phyloP scores from a whole-genome alignment of 2,797 vertebrate species.

The Pterois miles region DNA sequence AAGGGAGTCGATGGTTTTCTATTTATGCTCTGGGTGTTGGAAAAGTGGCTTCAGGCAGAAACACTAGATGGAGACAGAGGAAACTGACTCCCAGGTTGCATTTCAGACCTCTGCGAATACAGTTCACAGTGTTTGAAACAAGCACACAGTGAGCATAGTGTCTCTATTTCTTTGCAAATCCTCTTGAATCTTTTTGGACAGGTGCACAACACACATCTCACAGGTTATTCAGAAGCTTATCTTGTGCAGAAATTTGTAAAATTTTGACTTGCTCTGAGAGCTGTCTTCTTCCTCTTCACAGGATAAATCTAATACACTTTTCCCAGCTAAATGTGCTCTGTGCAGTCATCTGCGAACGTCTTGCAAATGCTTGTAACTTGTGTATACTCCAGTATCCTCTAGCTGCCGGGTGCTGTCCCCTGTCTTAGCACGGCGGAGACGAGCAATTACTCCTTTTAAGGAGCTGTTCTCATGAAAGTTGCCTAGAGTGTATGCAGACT shows the following conservation, averaged over 20 bases:
- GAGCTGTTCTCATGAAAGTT: slow-evolving; percentile 68
- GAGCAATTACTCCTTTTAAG: slow-evolving; percentile 75
- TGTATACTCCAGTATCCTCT: slow-evolving; percentile 60
- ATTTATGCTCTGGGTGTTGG: slow-evolving; percentile 46
- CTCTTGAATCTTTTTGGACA: background rate
- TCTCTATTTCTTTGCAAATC: background rate
- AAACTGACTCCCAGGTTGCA: slow-evolving; percentile 50
- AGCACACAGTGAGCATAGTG: background rate
- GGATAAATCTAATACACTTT: slow-evolving; percentile 59
- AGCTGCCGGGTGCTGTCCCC: slow-evolving; percentile 60
- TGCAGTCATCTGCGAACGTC: slow-evolving; percentile 62
- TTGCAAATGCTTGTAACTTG: slow-evolving; percentile 67
- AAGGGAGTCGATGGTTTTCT: slow-evolving; percentile 47
- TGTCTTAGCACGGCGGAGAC: slow-evolving; percentile 51
- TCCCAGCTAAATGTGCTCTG: slow-evolving; percentile 57
- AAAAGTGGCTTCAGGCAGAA: slow-evolving; percentile 44
- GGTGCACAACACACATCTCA: background rate
- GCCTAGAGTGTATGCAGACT: slow-evolving; percentile 53
- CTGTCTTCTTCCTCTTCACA: slow-evolving; percentile 34
- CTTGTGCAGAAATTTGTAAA: slow-evolving; percentile 21
- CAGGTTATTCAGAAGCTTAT: background rate
- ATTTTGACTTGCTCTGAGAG: slow-evolving; percentile 21
- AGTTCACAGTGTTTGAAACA: slow-evolving; percentile 13
- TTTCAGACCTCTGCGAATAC: slow-evolving; percentile 12
- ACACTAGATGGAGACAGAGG: slow-evolving; percentile 84